phyloP scores from a whole-genome alignment of 2,888 invertebrate species.

The Oscheius myriophilus region DNA sequence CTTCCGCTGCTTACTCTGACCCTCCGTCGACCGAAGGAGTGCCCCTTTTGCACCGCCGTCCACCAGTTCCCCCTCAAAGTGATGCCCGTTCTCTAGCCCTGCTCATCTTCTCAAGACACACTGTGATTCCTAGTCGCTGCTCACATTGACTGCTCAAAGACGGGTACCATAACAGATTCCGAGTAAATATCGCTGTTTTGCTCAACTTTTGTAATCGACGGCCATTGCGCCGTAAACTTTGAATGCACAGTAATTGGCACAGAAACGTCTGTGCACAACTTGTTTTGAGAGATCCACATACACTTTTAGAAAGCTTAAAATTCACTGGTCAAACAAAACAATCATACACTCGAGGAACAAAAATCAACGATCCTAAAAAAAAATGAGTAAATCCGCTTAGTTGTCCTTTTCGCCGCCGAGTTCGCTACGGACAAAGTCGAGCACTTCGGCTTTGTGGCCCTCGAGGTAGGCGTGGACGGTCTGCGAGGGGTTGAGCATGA shows the following conservation, averaged over 20 bases:
- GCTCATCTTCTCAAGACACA: no score
- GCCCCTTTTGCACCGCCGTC: slow-evolving; percentile 21
- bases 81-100: no score
- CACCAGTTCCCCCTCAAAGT: slow-evolving; percentile 13
- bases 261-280: no score
- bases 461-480: slow-evolving; percentile 58
- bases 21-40: slow-evolving; percentile 36
- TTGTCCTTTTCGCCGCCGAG: slow-evolving; percentile 39
- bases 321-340: no score
- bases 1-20: slow-evolving; percentile 68
- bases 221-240: slow-evolving; percentile 3
- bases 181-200: slow-evolving; percentile 21
- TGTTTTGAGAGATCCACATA: no score
- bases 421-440: slow-evolving; percentile 60
- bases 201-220: slow-evolving; percentile 1
- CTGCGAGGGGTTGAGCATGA: slow-evolving; percentile 68
- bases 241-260: slow-evolving; percentile 17
- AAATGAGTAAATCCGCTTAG: no score
- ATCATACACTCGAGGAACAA: no score
- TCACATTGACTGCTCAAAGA: slow-evolving; percentile 14
- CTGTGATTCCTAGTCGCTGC: slow-evolving; percentile 1
- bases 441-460: slow-evolving; percentile 59
- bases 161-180: slow-evolving; percentile 24
- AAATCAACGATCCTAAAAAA: no score
- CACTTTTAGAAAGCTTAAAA: no score